Percentiles rank a stretch among this genome's conserved stretches.
phyloP scores from a whole-genome alignment of 1,140 invertebrate genomes.

The Marisa cornuarietis region DNA sequence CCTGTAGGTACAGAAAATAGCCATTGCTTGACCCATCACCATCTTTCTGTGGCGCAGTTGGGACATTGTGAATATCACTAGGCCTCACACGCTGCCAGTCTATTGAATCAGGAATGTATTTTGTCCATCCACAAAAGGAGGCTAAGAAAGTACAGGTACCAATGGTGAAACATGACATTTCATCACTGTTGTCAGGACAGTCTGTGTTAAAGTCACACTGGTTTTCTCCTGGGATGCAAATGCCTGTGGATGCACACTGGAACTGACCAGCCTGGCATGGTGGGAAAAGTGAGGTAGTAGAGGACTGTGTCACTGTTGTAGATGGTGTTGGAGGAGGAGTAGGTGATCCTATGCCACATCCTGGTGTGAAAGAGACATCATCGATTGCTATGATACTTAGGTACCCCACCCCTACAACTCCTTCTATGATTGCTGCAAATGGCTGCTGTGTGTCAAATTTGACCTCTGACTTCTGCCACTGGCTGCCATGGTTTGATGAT shows the following conservation, averaged over 20 bases:
- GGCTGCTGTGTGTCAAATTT: conserved; percentile 28
- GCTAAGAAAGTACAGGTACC: too few relatives aligned
- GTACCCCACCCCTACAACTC: conserved; percentile 33
- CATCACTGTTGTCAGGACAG: too few relatives aligned
- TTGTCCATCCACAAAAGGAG: conserved; percentile 32
- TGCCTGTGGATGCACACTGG: conserved; percentile 42
- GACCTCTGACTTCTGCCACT: conserved; percentile 48
- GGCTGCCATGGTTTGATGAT: conserved; percentile 30
- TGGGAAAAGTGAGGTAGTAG: conserved; percentile 33
- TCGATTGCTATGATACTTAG: conserved; percentile 69
- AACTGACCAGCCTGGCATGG: conserved; percentile 43
- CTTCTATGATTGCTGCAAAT: conserved; percentile 39
- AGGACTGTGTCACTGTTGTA: conserved; percentile 32
- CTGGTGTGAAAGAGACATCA: conserved; percentile 70
- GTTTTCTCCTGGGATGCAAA: conserved; percentile 51
- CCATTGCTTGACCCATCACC: conserved; percentile 10
- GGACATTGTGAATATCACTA: not conserved
- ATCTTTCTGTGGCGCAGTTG: conserved; percentile 13
- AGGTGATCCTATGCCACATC: conserved; percentile 21
- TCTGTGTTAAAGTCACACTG: too few relatives aligned
- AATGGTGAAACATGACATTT: too few relatives aligned
- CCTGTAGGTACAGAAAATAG: conserved; percentile 21
- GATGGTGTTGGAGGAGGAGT: conserved; percentile 24
- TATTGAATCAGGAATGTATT: conserved; percentile 18
- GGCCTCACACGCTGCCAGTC: conserved; percentile 25